Evolutionary conservation across 2,113 vertebrate species (phyloP).

Genomic region (Charina bottae): DNA sequence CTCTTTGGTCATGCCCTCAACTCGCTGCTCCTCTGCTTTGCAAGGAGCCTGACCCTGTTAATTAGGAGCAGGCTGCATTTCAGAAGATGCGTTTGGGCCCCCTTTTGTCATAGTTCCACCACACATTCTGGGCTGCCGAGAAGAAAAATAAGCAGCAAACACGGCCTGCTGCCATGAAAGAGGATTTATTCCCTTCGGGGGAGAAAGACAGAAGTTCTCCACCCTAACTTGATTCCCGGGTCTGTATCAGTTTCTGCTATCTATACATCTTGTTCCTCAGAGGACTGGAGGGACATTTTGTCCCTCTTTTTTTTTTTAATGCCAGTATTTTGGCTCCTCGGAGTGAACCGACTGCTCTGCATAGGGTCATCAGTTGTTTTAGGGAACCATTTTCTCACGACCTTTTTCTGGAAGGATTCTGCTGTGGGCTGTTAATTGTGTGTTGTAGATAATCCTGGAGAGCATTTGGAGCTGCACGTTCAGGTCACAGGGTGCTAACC

Average conservation of each 20-base stretch:
- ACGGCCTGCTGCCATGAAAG: background rate
- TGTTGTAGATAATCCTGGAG: background rate
- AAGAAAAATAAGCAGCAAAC: background rate
- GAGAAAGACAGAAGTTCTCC: background rate
- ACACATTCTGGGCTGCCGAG: background rate
- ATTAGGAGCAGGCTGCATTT: background rate
- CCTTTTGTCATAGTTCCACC: background rate
- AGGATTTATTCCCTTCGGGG: background rate
- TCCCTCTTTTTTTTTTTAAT: background rate
- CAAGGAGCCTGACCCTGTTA: background rate
- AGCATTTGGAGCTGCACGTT: background rate
- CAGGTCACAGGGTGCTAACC: no score
- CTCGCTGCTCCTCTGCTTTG: background rate
- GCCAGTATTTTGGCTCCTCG: background rate
- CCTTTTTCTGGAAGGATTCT: background rate
- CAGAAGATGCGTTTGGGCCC: background rate
- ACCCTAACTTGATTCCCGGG: background rate
- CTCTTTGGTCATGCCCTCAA: fast-evolving
- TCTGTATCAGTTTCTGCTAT: constrained; percentile 1
- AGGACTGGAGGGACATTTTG: background rate
- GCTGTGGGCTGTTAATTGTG: background rate
- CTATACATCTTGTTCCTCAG: background rate
- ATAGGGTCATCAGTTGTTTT: background rate
- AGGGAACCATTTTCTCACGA: no score
- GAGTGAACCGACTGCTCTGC: background rate